Evolutionary conservation across 2,797 vertebrate genomes (phyloP).

Genomic region (Momotus momota): DNA sequence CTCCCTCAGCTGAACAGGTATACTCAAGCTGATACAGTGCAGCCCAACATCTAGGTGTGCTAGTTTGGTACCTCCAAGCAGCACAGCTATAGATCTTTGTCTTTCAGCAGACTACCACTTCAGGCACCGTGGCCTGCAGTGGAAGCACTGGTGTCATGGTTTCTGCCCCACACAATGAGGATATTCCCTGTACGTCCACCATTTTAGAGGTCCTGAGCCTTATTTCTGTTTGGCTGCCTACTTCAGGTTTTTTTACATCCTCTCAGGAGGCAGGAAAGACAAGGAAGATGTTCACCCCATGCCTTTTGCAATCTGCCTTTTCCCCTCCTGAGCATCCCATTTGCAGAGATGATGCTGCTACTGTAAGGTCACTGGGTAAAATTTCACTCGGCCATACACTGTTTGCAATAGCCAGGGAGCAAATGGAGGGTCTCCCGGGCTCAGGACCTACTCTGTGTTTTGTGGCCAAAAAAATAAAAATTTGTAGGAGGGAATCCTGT

Average conservation of each 20-base stretch:
- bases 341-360: not conserved
- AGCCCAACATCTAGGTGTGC: not conserved
- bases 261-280: not conserved
- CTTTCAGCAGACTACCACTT: not conserved
- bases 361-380: not conserved
- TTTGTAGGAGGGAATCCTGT: not conserved
- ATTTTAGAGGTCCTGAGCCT: not conserved
- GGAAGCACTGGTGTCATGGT: not conserved
- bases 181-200: not conserved
- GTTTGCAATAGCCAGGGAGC: not conserved
- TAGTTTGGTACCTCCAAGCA: not conserved
- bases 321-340: not conserved
- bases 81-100: not conserved
- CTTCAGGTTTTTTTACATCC: not conserved
- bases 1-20: not conserved
- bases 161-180: not conserved
- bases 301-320: not conserved
- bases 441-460: not conserved
- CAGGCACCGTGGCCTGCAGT: not conserved
- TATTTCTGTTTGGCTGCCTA: not conserved
- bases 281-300: not conserved
- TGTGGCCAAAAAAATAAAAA: not conserved
- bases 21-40: not conserved
- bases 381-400: not conserved
- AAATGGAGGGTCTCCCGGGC: not conserved